Evolutionary conservation across 2,797 vertebrate species (phyloP).

Genomic region (Megaceryle alcyon): DNA sequence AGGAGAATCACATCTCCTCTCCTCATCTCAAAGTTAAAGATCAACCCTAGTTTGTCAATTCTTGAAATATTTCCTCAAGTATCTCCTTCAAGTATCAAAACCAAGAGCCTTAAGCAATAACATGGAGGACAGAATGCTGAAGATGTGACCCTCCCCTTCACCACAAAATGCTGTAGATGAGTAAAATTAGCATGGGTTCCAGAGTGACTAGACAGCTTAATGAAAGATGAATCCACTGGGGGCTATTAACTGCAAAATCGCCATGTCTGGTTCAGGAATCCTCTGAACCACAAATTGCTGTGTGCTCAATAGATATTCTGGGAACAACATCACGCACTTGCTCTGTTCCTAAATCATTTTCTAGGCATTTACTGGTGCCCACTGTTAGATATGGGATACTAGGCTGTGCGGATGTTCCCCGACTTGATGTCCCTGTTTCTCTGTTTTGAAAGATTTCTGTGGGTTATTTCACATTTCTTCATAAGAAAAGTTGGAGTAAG

Average conservation of each 20-base stretch:
- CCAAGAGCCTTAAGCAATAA: background rate
- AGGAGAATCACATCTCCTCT: background rate
- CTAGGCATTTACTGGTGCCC: background rate
- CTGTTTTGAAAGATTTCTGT: background rate
- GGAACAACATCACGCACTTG: background rate
- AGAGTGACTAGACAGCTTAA: conserved; percentile 31
- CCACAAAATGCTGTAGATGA: conserved; percentile 17
- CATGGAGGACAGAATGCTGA: background rate
- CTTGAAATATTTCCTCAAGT: background rate
- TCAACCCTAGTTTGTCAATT: background rate
- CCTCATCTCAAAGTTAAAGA: background rate
- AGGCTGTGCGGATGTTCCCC: background rate
- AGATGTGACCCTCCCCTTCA: background rate
- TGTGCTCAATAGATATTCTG: background rate
- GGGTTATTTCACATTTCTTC: background rate
- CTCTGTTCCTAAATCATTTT: background rate
- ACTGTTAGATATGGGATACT: background rate
- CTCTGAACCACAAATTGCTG: conserved; percentile 18
- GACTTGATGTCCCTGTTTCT: background rate
- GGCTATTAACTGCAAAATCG: conserved; percentile 10
- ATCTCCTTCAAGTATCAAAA: background rate
- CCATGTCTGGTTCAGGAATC: conserved; percentile 2
- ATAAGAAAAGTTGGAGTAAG: background rate
- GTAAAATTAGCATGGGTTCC: conserved; percentile 29
- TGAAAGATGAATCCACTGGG: background rate